These are phyloP conservation scores for Ormyrus nitidulus DNA, from an alignment of 2,888 invertebrate species.

Conservation along the genomic window DNA sequence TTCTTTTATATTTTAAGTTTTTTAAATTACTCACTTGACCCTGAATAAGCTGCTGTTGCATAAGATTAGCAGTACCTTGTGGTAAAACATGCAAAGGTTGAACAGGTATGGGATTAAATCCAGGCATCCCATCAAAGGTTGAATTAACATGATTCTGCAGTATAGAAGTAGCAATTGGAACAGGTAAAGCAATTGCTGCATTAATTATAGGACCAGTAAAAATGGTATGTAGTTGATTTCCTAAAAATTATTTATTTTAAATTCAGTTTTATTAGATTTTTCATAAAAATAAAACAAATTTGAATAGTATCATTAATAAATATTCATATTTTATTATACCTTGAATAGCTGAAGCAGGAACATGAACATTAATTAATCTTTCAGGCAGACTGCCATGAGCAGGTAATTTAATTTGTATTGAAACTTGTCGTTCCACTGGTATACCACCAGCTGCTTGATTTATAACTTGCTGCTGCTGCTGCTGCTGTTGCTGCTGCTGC, in stretches of 20 bases:
- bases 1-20: slow-evolving; percentile 12
- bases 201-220: slow-evolving; percentile 92
- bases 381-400: slow-evolving; percentile 85
- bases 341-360: slow-evolving; percentile 89
- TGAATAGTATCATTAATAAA: not conserved
- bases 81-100: slow-evolving; percentile 68
- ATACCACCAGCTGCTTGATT: slow-evolving; percentile 74
- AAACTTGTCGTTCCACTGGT: slow-evolving; percentile 75
- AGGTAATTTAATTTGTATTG: slow-evolving; percentile 86
- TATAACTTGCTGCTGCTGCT: slow-evolving; percentile 70
- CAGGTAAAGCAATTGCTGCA: slow-evolving; percentile 91
- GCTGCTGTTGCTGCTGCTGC: slow-evolving; percentile 60
- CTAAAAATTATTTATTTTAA: slow-evolving; percentile 65
- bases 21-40: slow-evolving; percentile 62
- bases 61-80: slow-evolving; percentile 64
- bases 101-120: slow-evolving; percentile 71
- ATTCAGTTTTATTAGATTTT: slow-evolving; percentile 12
- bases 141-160: slow-evolving; percentile 94
- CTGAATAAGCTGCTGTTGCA: slow-evolving; percentile 66
- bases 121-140: slow-evolving; percentile 80
- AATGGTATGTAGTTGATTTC: slow-evolving; percentile 81
- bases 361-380: slow-evolving; percentile 91
- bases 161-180: slow-evolving; percentile 86
- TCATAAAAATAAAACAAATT: slow-evolving; percentile 2
- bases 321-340: slow-evolving; percentile 74